These are phyloP conservation scores for Tachyglossus aculeatus DNA, from an alignment of 2,797 vertebrate genomes.

Conservation along the genomic window DNA sequence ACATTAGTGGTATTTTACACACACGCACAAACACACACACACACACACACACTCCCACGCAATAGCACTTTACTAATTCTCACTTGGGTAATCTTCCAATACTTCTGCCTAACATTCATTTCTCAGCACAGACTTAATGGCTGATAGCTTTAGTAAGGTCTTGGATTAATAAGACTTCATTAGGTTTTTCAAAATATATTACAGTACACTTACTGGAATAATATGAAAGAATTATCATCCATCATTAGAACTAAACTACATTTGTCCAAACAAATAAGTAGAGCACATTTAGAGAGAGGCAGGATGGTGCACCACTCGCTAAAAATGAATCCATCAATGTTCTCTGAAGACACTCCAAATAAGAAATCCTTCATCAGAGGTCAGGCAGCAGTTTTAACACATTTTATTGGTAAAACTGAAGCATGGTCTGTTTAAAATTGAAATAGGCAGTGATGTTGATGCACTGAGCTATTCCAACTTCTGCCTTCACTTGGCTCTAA, in stretches of 20 bases:
- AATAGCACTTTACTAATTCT: constrained; percentile 43
- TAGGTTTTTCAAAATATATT: constrained; percentile 61
- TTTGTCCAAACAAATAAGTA: constrained; percentile 16
- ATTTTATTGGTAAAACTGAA: constrained; percentile 1
- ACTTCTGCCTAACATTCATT: constrained; percentile 60
- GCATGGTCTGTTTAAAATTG: too few relatives aligned
- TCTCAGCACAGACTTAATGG: constrained; percentile 61
- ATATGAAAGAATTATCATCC: constrained; percentile 29
- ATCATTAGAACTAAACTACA: constrained; percentile 27
- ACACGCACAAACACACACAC: constrained; percentile 11
- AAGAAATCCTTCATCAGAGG: background rate
- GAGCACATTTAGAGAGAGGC: background rate
- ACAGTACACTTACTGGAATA: constrained; percentile 53
- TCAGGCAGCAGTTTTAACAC: background rate
- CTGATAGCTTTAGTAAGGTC: constrained; percentile 47
- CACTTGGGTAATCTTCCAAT: constrained; percentile 53
- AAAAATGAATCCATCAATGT: background rate
- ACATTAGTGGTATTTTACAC: constrained; percentile 8
- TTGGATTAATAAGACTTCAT: constrained; percentile 57
- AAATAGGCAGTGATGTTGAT: background rate
- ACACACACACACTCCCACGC: constrained; percentile 9
- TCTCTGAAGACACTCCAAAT: background rate
- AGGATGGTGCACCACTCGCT: background rate
- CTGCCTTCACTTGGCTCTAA: background rate
- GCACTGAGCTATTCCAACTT: background rate